Conservation (phyloP, 2,797 vertebrate genomes). For the Schizothorax lantsangensis region DNA sequence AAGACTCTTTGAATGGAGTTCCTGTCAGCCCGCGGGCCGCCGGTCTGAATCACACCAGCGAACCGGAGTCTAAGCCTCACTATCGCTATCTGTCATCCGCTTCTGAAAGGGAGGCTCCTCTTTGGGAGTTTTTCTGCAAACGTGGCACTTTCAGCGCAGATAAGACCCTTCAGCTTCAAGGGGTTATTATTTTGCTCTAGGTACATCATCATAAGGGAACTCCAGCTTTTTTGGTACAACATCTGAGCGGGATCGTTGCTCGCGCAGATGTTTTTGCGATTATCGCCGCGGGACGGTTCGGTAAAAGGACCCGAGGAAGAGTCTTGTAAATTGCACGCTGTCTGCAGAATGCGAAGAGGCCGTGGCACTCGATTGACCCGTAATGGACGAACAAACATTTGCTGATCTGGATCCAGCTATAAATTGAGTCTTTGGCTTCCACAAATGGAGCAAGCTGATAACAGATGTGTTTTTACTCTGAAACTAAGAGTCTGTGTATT, state of each 20-base stretch:
- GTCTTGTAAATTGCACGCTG: background rate
- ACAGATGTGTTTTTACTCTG: background rate
- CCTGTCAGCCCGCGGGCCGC: constrained; percentile 47
- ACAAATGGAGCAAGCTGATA: background rate
- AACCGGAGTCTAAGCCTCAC: constrained; percentile 37
- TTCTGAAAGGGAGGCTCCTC: constrained; percentile 22
- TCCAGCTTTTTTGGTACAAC: constrained; percentile 1
- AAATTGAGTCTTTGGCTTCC: constrained; percentile 34
- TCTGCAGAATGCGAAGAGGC: constrained; percentile 6
- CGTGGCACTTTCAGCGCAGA: background rate
- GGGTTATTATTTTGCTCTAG: constrained; percentile 25
- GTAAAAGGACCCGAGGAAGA: background rate
- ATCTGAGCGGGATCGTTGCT: background rate
- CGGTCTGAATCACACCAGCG: constrained; percentile 33
- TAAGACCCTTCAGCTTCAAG: background rate
- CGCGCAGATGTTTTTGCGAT: constrained; percentile 13
- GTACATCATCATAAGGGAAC: constrained; percentile 42
- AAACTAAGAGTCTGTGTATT: background rate
- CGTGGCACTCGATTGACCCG: constrained; percentile 24
- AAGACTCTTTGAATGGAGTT: constrained; percentile 50
- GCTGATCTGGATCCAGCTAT: constrained; percentile 25
- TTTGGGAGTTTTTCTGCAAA: constrained; percentile 24
- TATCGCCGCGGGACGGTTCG: background rate
- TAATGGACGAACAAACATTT: constrained; percentile 43
- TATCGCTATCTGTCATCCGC: constrained; percentile 46